Conservation (phyloP, 1,140 invertebrate genomes). For the Cydia amplana region DNA sequence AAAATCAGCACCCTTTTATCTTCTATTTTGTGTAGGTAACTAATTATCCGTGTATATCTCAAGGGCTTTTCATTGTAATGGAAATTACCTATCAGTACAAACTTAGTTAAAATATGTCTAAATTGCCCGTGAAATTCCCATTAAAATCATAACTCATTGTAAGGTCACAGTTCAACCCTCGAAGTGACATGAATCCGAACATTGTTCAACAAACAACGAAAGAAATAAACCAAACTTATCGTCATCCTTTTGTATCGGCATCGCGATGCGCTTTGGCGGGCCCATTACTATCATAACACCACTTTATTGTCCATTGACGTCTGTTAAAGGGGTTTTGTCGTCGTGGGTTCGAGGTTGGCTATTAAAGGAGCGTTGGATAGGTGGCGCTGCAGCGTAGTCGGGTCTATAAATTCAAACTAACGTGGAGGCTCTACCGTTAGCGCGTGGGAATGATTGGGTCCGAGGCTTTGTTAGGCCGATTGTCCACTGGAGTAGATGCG, state of each 20-base stretch:
- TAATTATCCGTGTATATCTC: too few relatives aligned
- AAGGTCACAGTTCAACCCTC: slow-evolving; percentile 47
- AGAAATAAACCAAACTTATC: slow-evolving; percentile 71
- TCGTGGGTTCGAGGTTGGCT: slow-evolving; percentile 40
- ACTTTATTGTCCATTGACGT: slow-evolving; percentile 61
- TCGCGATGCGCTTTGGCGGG: slow-evolving; percentile 56
- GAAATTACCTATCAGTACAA: background rate
- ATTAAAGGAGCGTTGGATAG: slow-evolving; percentile 48
- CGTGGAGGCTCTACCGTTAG: slow-evolving; percentile 71
- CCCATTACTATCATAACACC: slow-evolving; percentile 44
- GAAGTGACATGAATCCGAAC: slow-evolving; percentile 57
- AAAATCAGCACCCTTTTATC: too few relatives aligned
- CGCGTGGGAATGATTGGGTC: slow-evolving; percentile 76
- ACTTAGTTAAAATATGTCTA: background rate
- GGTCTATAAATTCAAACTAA: slow-evolving; percentile 64
- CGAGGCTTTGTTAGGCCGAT: slow-evolving; percentile 77
- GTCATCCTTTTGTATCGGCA: slow-evolving; percentile 74
- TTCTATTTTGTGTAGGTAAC: too few relatives aligned
- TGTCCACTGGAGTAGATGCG: slow-evolving; percentile 75
- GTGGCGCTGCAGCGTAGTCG: slow-evolving; percentile 48
- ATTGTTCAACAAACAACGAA: slow-evolving; percentile 73
- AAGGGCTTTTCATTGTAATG: background rate
- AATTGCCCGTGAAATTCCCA: slow-evolving; percentile 12
- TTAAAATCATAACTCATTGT: slow-evolving; percentile 33
- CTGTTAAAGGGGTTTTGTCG: slow-evolving; percentile 45